Base-by-base conservation (phyloP, 23 tunicate genomes). In the Botrylloides violaceus region DNA sequence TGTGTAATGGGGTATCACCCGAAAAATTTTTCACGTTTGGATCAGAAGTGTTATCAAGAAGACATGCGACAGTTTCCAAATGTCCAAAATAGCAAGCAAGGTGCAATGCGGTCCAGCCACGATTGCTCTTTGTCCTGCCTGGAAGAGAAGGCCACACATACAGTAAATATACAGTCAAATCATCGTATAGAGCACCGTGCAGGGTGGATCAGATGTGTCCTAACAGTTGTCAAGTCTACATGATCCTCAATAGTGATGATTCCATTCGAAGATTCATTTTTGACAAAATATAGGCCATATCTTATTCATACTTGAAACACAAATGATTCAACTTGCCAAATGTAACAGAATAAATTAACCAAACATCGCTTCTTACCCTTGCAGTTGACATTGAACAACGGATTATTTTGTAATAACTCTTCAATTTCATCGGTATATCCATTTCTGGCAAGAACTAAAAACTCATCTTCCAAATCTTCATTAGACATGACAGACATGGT, bases 31-130 rank as follows among this genome's bases (percentile, higher is more conserved):
- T 37, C 15, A 83, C 36, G 65, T 90, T 71, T 6, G 90, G 89
- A 61, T 90, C 81, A 19, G 90, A 84, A 4, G 66, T 64, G 32
- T 58, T 37, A 2, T 53, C 37, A 1, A 90, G 70, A 49, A 90
- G 53, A 59, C 76, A 22, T 12, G 79, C 78, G 49, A 79, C 82
- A 9, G 39, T 77, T 21, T 50, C 68, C 19, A 22, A 19, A 48
- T 90, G 97, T 23, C 97, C 97, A 73, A 90, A 90, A 70, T 90
- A 90, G 50, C 85, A 56, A 7, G 97, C 90, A 3, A 90, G 75
- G 50, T 90, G 97, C 1, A 90, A 73, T 4, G 89, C 75, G 5
- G 97, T 60, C 97, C 97, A 90, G 0, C 80, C 66, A 49, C 73
- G 61, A 36, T 89, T 83, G 50, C 83, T 70, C 66, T 90, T 90